phyloP scores from a whole-genome alignment of 2,797 vertebrate species.

The Galago senegalensis region DNA sequence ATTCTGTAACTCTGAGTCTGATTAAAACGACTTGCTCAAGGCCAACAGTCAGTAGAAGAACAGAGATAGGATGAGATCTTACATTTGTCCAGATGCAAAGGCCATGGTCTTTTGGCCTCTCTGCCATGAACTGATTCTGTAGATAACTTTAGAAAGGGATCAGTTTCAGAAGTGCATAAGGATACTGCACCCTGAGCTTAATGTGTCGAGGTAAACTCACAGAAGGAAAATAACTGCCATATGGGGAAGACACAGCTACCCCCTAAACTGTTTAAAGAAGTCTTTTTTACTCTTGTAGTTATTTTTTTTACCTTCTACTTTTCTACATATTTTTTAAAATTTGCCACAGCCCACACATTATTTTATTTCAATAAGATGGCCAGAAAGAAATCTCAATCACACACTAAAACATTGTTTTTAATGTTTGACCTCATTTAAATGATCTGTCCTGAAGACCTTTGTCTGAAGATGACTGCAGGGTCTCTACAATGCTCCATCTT shows the following conservation, averaged over 20 bases:
- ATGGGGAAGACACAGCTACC: neutral
- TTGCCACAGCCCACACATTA: neutral
- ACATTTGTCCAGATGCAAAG: neutral
- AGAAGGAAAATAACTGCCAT: neutral
- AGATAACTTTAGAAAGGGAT: slow-evolving; percentile 8
- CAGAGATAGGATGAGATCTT: neutral
- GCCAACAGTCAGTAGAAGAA: neutral
- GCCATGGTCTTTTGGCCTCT: neutral
- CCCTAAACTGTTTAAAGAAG: neutral
- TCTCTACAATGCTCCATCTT: neutral
- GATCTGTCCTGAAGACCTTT: neutral
- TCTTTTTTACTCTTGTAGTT: neutral
- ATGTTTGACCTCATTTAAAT: neutral
- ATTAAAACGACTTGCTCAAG: neutral
- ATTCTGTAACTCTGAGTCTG: neutral
- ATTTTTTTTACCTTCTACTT: neutral
- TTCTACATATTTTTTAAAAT: neutral
- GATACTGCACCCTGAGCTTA: neutral
- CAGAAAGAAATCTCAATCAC: slow-evolving; percentile 9
- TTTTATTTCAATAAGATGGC: slow-evolving; percentile 42
- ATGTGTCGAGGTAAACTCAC: neutral
- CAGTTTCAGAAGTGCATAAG: neutral
- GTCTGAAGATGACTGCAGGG: neutral
- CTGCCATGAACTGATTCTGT: neutral
- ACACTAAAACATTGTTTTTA: neutral